Conservation (phyloP, 1,140 invertebrate species). For the Saccostrea cuccullata region DNA sequence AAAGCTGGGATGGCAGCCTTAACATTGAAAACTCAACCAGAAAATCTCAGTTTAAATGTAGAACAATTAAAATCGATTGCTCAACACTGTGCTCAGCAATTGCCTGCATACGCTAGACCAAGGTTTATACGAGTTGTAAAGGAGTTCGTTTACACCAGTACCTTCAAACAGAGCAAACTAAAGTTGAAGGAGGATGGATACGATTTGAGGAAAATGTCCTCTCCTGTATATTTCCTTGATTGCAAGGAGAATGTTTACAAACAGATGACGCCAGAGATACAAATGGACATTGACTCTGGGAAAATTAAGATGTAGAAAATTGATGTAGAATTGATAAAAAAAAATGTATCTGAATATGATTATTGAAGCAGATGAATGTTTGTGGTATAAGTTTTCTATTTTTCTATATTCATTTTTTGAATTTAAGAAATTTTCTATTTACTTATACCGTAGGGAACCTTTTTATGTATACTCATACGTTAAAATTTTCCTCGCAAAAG, state of each 20-base stretch:
- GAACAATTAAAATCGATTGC: conserved; percentile 58
- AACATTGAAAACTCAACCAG: conserved; percentile 39
- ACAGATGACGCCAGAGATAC: conserved; percentile 76
- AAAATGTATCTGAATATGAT: too few species aligned
- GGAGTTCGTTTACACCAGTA: conserved; percentile 65
- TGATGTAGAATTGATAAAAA: too few species aligned
- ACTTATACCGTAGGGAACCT: too few species aligned
- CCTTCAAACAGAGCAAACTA: conserved; percentile 70
- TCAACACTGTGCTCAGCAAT: conserved; percentile 72
- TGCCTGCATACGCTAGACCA: conserved; percentile 92
- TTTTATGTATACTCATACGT: too few species aligned
- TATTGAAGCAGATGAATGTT: too few species aligned
- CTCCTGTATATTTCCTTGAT: conserved; percentile 87
- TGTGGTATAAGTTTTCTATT: too few species aligned
- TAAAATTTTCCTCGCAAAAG: too few species aligned
- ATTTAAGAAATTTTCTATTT: too few species aligned
- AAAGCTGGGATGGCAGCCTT: conserved; percentile 69
- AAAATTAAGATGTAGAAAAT: conserved; percentile 8
- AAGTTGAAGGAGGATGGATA: conserved; percentile 92
- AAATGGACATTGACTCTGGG: background rate
- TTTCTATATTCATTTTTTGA: too few species aligned
- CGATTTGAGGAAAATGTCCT: conserved; percentile 87
- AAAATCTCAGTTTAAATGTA: background rate
- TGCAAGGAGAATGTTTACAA: conserved; percentile 81
- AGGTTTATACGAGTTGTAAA: conserved; percentile 87